Conservation (phyloP, 2,888 invertebrate genomes). For the Amphipyra tragopoginis region DNA sequence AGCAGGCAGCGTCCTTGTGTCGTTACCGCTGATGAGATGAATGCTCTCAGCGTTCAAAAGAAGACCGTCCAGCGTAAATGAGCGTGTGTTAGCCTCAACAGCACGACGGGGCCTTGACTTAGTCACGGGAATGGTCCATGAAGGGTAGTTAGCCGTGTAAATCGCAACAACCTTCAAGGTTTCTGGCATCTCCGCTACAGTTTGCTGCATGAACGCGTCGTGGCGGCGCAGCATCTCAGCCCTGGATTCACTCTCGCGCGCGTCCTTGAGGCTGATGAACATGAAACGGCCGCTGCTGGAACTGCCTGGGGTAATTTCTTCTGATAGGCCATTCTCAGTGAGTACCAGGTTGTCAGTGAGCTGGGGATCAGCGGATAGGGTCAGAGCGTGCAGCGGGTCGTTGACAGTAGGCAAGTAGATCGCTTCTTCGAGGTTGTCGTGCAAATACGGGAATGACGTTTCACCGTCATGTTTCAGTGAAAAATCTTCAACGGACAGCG, state of each 20-base stretch:
- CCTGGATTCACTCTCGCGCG: slow-evolving; percentile 88
- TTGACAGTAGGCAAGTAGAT: slow-evolving; percentile 91
- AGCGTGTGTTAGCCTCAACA: slow-evolving; percentile 26
- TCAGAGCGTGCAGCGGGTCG: slow-evolving; percentile 89
- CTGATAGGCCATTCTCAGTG: slow-evolving; percentile 78
- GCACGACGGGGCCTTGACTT: slow-evolving; percentile 77
- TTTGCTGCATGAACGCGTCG: slow-evolving; percentile 89
- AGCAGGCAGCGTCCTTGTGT: slow-evolving; percentile 1
- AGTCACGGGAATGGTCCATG: slow-evolving; percentile 76
- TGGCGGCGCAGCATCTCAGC: slow-evolving; percentile 90
- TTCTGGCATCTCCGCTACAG: slow-evolving; percentile 84
- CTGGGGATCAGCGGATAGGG: slow-evolving; percentile 82
- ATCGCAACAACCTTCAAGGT: slow-evolving; percentile 86
- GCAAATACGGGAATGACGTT: slow-evolving; percentile 79
- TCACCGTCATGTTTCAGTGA: slow-evolving; percentile 83
- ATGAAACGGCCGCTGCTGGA: slow-evolving; percentile 84
- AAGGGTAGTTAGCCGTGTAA: slow-evolving; percentile 90
- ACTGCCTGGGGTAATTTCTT: slow-evolving; percentile 60
- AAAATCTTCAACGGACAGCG: slow-evolving; percentile 91
- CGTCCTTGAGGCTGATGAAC: slow-evolving; percentile 90
- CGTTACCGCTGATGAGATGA: slow-evolving; percentile 35
- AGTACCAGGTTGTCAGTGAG: slow-evolving; percentile 75
- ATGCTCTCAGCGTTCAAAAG: slow-evolving; percentile 66
- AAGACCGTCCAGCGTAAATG: slow-evolving; percentile 61
- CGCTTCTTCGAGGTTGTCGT: slow-evolving; percentile 70